Conservation (phyloP, 2,888 invertebrate species). For the Drosophila stalkeri region DNA sequence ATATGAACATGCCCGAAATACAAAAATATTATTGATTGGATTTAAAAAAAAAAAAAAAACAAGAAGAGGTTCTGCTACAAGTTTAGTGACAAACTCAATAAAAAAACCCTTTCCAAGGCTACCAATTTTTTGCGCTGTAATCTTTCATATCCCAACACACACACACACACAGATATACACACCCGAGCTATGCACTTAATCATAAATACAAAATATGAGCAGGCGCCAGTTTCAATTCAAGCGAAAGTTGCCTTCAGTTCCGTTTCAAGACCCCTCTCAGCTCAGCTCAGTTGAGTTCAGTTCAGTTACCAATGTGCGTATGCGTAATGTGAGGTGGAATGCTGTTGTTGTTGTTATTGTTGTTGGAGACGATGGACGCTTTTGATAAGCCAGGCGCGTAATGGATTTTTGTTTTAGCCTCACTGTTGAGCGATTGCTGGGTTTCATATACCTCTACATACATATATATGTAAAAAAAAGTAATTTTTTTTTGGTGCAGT, state of each 20-base stretch:
- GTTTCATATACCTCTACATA: conserved; percentile 1
- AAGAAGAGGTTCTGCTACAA: not conserved
- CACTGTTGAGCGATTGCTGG: conserved; percentile 17
- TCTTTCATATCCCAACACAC: conserved; percentile 27
- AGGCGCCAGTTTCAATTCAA: conserved; percentile 46
- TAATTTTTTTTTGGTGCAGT: conserved; percentile 25
- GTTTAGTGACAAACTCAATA: not conserved
- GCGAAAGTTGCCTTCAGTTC: conserved; percentile 43
- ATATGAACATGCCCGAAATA: not conserved
- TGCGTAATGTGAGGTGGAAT: conserved; percentile 65
- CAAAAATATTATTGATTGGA: conserved; percentile 1
- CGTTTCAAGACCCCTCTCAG: conserved; percentile 1
- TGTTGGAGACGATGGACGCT: conserved; percentile 60
- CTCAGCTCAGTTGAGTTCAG: conserved; percentile 21
- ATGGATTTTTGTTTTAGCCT: conserved; percentile 61
- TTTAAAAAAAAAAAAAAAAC: not conserved
- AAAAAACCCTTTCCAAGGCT: conserved; percentile 1
- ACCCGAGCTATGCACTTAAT: conserved; percentile 47
- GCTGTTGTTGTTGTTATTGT: not conserved
- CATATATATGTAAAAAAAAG: not conserved
- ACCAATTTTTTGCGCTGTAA: conserved; percentile 23
- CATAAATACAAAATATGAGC: conserved; percentile 63
- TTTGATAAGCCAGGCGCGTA: conserved; percentile 68
- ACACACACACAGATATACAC: conserved; percentile 14
- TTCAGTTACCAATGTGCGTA: conserved; percentile 55